A percentile compares a stretch with the other conserved stretches of the same genome.
Evolutionary conservation across 1,140 invertebrate genomes (phyloP).

Genomic region (Heliconius hermathena): DNA sequence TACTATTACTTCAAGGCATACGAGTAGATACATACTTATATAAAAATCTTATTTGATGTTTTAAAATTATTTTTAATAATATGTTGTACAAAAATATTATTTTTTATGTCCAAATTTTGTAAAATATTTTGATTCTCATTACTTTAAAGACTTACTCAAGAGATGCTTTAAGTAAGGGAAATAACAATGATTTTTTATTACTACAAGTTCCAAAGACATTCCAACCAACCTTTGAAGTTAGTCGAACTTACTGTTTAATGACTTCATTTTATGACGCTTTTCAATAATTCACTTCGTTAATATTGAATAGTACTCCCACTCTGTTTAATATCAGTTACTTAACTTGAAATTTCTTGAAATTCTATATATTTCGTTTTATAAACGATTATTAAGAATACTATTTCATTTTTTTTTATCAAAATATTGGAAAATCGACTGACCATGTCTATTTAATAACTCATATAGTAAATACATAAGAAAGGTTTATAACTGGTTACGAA

Average conservation of each 20-base stretch:
- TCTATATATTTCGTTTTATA: conserved; percentile 18
- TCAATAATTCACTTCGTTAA: conserved; percentile 44
- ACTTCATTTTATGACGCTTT: conserved; percentile 43
- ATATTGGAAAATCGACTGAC: neutral
- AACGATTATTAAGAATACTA: neutral
- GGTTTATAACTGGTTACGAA: too few relatives aligned
- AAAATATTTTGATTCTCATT: too few relatives aligned
- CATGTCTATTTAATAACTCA: too few relatives aligned
- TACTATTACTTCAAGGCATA: too few relatives aligned
- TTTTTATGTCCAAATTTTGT: too few relatives aligned
- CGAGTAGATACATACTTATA: too few relatives aligned
- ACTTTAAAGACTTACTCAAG: neutral
- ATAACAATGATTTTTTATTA: conserved; percentile 44
- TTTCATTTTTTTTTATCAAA: neutral
- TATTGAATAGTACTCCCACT: conserved; percentile 30
- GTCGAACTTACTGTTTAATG: conserved; percentile 37
- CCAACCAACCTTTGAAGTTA: conserved; percentile 17
- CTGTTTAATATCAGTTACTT: conserved; percentile 29
- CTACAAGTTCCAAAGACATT: conserved; percentile 37
- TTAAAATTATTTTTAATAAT: too few relatives aligned
- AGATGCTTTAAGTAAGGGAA: neutral
- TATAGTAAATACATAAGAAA: too few relatives aligned
- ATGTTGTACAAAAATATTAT: too few relatives aligned
- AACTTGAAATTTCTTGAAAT: conserved; percentile 20
- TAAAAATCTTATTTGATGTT: too few relatives aligned